phyloP scores from a whole-genome alignment of 2,888 invertebrate genomes.

The Gasteruption jaculator region DNA sequence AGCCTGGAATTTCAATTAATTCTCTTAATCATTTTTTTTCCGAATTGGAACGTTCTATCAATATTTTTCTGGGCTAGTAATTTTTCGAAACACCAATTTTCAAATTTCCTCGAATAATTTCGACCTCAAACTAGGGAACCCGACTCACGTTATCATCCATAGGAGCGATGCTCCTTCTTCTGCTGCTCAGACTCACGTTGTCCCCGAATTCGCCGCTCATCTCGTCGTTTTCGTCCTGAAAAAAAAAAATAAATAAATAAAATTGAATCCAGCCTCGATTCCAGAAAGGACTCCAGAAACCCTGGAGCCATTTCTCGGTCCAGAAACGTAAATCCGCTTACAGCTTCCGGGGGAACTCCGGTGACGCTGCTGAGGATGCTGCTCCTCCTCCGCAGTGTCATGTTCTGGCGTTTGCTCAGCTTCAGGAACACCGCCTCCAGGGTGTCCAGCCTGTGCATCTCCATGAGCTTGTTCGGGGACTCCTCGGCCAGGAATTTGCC shows the following conservation, averaged over 20 bases:
- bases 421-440: conserved; percentile 80
- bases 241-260: neutral
- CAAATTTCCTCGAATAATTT: neutral
- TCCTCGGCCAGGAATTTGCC: conserved; percentile 83
- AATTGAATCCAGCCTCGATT: too few species aligned
- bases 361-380: conserved; percentile 73
- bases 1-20: conserved; percentile 29
- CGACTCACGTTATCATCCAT: conserved; percentile 44
- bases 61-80: neutral
- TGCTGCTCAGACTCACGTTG: conserved; percentile 74
- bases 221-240: conserved; percentile 54
- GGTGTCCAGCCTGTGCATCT: conserved; percentile 68
- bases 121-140: too few species aligned
- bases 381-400: conserved; percentile 74
- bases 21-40: too few species aligned
- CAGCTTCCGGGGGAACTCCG: conserved; percentile 49
- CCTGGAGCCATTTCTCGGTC: too few species aligned
- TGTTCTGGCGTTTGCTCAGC: conserved; percentile 74
- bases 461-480: conserved; percentile 68
- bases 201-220: conserved; percentile 86
- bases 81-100: neutral
- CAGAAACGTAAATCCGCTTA: too few species aligned
- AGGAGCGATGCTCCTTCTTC: conserved; percentile 62
- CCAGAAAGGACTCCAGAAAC: too few species aligned
- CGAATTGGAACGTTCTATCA: too few species aligned